Evolutionary conservation across 2,113 vertebrate species (phyloP), one percentile per base, ranked within the genome.

Genomic region (Amphiprion percula): DNA sequence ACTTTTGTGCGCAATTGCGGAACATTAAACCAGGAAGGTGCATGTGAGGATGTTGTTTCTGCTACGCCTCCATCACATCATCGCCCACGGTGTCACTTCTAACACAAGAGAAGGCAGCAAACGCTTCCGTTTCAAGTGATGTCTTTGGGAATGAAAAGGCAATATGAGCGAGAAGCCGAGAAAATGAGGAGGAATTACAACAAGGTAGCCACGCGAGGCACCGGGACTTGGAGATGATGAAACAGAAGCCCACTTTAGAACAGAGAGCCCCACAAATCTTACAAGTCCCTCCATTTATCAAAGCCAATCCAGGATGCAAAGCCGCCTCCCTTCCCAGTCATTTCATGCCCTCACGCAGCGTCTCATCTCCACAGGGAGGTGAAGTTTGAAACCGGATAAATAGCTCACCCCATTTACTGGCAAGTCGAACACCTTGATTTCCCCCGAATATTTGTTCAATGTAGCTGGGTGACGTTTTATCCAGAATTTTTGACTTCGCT

Each of bases 371-470:
- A 50, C 86, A 86, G 86, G 88, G 86, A 89, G 86, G 87, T 77
- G 82, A 93, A 84, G 91, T 93, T 93, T 91, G 88, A 92, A 92
- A 88, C 86, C 80, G 82, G 88, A 93, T 92, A 86, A 93, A 93
- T 82, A 88, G 87, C 86, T 90, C 81, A 91, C 86, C 85, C 80
- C 88, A 82, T 90, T 92, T 88, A 86, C 87, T 69, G 16, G 77
- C 83, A 86, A 88, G 88, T 77, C 71, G 62, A 92, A 86, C 80
- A 84, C 90, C 83, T 90, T 85, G 55, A 84, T 88, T 84, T 81
- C 86, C 58, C 41, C 77, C 8, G 84, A 84, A 82, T 90, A 82
- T 92, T 86, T 91, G 85, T 83, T 90, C 85, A 83, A 10, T 54
- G 85, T 49, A 80, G 74, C 80, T 70, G 70, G 66, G 55, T 86